Percentiles rank a stretch among this genome's conserved stretches.
Evolutionary conservation across 2,113 vertebrate genomes (phyloP).

Genomic region (Gorsachius goisagi): DNA sequence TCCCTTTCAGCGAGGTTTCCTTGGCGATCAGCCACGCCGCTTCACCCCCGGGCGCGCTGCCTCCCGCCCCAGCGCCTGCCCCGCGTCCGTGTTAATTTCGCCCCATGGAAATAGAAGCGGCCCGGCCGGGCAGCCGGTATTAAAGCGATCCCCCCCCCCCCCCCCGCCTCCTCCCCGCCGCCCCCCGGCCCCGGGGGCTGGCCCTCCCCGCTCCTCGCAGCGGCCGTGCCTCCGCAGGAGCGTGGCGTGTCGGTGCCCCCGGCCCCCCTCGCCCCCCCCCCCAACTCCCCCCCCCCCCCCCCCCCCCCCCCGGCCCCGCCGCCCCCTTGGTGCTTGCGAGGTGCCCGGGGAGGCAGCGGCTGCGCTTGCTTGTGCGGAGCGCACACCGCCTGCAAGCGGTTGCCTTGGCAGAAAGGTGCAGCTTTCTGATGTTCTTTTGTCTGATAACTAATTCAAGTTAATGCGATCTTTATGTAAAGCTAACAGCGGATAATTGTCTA

Average conservation of each 20-base stretch:
- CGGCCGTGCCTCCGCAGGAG: too few species aligned
- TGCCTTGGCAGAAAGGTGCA: conserved; percentile 76
- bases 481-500: conserved; percentile 90
- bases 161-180: not conserved
- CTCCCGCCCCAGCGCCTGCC: conserved; percentile 14
- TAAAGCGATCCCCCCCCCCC: conserved; percentile 4
- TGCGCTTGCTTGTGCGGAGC: conserved; percentile 19
- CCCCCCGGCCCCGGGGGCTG: too few species aligned
- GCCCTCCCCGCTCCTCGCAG: too few species aligned
- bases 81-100: not conserved
- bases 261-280: too few species aligned
- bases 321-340: not conserved
- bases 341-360: conserved; percentile 9
- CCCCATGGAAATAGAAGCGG: conserved; percentile 29
- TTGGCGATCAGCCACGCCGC: conserved; percentile 48
- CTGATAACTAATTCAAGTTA: conserved; percentile 88
- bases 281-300: too few species aligned
- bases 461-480: conserved; percentile 87
- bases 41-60: not conserved
- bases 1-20: conserved; percentile 33
- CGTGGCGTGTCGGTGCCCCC: too few species aligned
- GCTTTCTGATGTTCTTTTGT: conserved; percentile 80
- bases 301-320: not conserved
- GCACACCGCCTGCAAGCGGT: conserved; percentile 33
- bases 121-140: conserved; percentile 4